phyloP scores from a whole-genome alignment of 2,113 vertebrate species.

The Ptyas mucosa region DNA sequence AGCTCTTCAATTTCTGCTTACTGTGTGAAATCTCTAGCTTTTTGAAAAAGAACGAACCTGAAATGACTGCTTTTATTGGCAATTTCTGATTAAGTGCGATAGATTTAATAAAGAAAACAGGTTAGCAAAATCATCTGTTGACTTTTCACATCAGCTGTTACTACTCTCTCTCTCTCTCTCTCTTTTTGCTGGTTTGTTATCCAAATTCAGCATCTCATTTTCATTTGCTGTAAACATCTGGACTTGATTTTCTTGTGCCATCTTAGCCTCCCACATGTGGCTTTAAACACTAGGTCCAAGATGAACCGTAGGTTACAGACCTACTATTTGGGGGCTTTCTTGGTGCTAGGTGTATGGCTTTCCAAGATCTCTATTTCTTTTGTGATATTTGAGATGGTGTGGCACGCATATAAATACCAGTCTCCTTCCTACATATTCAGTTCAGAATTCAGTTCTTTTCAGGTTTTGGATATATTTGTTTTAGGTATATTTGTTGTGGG shows the following conservation, averaged over 20 bases:
- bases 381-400: constrained; percentile 40
- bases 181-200: background rate
- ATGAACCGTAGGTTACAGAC: constrained; percentile 9
- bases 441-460: background rate
- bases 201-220: constrained; percentile 9
- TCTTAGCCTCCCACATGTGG: constrained; percentile 5
- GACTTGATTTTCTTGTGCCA: constrained; percentile 4
- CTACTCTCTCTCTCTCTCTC: background rate
- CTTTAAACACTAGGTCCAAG: background rate
- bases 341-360: background rate
- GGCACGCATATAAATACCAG: constrained; percentile 17
- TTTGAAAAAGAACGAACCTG: background rate
- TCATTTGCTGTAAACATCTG: constrained; percentile 1
- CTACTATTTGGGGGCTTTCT: constrained; percentile 8
- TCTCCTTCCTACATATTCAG: background rate
- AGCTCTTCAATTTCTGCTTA: background rate
- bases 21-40: background rate
- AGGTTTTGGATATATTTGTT: constrained; percentile 26
- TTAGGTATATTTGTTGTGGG: background rate
- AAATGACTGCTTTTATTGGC: background rate
- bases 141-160: background rate
- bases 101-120: background rate
- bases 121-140: background rate
- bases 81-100: background rate
- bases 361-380: constrained; percentile 22